Evolutionary conservation across 2,888 invertebrate species (phyloP), one percentile per base, ranked within the genome.

Genomic region (Dolichopus griseipennis): DNA sequence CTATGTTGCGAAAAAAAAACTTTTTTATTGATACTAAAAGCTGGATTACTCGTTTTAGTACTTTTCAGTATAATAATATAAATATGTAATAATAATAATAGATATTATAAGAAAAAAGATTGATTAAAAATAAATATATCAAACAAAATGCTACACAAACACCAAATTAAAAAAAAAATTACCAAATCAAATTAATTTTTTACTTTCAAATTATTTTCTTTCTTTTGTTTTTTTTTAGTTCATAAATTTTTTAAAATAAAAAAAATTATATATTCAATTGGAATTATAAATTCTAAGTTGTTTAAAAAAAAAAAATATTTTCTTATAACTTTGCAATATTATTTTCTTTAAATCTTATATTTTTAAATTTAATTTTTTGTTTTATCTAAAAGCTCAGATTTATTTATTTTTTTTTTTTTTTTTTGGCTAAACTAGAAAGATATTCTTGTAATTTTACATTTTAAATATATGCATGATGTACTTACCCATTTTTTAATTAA

Each of bases 121-220:
- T 52, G 6, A n/a, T 18, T 52, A 52, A 52, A 52, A n/a, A 52
- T 61, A 21, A 65, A 64, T 43, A 73, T 73, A 73, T 74, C 72
- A 74, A 75, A 74, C 74, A 74, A 76, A 75, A 76, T 75, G 75
- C 76, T 76, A 76, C 75, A 76, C 76, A 76, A 76, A 76, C 76
- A 76, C 76, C 76, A 76, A 75, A 74, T 52, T 52, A 18, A 69
- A 67, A 70, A 69, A 63, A 33, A 64, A 72, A 72, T 73, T 72
- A 73, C 72, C 71, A 71, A 72, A 72, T 71, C 71, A 71, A 72
- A 72, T 71, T 70, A 72, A 72, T 70, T 72, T 64, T 65, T 71
- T 71, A 68, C 69, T 68, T 65, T 67, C 62, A 63, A n/a, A 41
- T 69, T 64, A 68, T 72, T 76, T 75, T 75, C 77, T 77, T 77